Evolutionary conservation across 2,888 invertebrate species (phyloP).

Genomic region (Drosophila lacicola): DNA sequence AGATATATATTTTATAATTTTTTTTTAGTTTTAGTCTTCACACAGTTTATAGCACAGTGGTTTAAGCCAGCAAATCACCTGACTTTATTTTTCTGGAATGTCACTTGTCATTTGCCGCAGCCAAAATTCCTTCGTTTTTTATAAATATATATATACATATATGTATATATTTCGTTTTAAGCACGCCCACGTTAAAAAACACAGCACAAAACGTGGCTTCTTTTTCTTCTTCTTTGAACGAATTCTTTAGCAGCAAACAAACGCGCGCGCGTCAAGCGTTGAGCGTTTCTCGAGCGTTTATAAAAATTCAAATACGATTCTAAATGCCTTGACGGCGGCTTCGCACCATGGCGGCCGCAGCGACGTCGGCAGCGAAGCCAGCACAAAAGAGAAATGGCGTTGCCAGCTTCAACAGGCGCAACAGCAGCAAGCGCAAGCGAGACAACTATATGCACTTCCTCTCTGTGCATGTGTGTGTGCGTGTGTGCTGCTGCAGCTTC

Average conservation of each 20-base stretch:
- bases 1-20: slow-evolving; percentile 2
- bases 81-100: slow-evolving; percentile 32
- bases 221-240: slow-evolving; percentile 9
- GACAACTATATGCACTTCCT: slow-evolving; percentile 53
- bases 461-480: slow-evolving; percentile 19
- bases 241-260: slow-evolving; percentile 26
- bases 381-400: slow-evolving; percentile 65
- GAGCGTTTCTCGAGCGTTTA: slow-evolving; percentile 81
- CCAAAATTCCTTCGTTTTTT: slow-evolving; percentile 43
- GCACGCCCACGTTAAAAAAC: slow-evolving; percentile 28
- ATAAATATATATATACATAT: no score
- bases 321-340: slow-evolving; percentile 65
- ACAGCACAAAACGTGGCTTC: slow-evolving; percentile 33
- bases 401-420: slow-evolving; percentile 19
- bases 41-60: slow-evolving; percentile 28
- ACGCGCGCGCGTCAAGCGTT: slow-evolving; percentile 76
- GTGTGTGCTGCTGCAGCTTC: slow-evolving; percentile 10
- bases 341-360: slow-evolving; percentile 51
- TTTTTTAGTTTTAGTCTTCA: slow-evolving; percentile 21
- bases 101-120: slow-evolving; percentile 19
- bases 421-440: slow-evolving; percentile 50
- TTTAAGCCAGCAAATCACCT: slow-evolving; percentile 19
- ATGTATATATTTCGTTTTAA: not conserved
- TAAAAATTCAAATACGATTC: slow-evolving; percentile 83
- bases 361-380: slow-evolving; percentile 45